Evolutionary conservation across 2,797 vertebrate species (phyloP).

Genomic region (Myoxocephalus aenaeus): DNA sequence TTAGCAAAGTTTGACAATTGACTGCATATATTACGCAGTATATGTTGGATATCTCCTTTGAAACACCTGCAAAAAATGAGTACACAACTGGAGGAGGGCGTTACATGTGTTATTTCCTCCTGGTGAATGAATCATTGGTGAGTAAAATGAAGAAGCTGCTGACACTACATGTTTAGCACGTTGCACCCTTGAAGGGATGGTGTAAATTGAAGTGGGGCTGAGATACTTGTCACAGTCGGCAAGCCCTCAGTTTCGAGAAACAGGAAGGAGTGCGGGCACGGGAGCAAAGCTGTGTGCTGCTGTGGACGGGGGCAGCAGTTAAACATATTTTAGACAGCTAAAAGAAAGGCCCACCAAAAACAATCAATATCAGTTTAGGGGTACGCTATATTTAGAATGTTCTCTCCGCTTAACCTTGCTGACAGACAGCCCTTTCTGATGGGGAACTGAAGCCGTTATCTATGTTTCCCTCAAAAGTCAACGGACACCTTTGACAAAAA

Average conservation of each 20-base stretch:
- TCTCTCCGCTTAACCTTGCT: neutral
- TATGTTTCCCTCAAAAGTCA: neutral
- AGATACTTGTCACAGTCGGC: neutral
- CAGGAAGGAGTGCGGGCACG: neutral
- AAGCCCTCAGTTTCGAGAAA: neutral
- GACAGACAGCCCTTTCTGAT: neutral
- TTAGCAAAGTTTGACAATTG: slow-evolving; percentile 6
- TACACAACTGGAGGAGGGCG: neutral
- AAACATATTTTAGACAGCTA: neutral
- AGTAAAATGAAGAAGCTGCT: slow-evolving; percentile 3
- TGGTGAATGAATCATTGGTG: neutral
- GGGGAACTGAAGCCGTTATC: neutral
- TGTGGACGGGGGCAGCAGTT: neutral
- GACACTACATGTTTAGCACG: neutral
- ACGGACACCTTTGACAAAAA: neutral
- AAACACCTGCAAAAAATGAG: neutral
- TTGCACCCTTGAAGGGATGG: neutral
- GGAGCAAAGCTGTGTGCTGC: no score
- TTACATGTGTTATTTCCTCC: neutral
- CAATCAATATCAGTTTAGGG: neutral
- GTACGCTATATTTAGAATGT: neutral
- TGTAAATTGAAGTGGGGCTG: neutral
- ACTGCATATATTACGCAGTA: slow-evolving; percentile 2
- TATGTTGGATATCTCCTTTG: slow-evolving; percentile 8
- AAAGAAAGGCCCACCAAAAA: neutral